phyloP scores from a whole-genome alignment of 2,113 vertebrate genomes.

The Myodes glareolus region DNA sequence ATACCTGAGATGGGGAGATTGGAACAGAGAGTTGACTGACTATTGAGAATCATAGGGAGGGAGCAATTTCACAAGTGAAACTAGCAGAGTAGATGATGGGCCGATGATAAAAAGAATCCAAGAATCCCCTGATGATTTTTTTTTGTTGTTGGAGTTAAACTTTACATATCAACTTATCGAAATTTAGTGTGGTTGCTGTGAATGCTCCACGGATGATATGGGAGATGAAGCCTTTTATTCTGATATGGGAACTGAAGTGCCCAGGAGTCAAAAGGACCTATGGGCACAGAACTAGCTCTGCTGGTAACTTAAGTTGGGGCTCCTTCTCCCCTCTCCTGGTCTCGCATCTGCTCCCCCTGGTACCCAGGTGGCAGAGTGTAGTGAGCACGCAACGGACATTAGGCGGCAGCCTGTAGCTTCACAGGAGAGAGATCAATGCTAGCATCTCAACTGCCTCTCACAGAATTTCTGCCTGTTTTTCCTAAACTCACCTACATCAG shows the following conservation, averaged over 20 bases:
- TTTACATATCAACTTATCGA: neutral
- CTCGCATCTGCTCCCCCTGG: neutral
- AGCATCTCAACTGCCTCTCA: neutral
- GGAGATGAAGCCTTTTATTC: neutral
- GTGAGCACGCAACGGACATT: accelerated
- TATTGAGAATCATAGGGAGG: neutral
- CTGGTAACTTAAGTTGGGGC: neutral
- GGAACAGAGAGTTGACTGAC: neutral
- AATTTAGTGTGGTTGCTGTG: neutral
- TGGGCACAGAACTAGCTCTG: accelerated
- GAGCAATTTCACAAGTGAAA: neutral
- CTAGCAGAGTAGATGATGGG: accelerated
- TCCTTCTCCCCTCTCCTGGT: neutral
- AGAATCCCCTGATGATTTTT: too few relatives aligned
- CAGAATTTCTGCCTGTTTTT: neutral
- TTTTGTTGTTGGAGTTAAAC: neutral
- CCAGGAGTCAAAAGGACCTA: neutral
- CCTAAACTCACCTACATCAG: neutral
- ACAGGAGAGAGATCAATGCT: neutral
- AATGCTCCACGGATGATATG: neutral
- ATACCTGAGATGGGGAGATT: accelerated
- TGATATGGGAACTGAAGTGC: neutral
- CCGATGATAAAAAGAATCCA: neutral
- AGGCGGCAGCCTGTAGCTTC: neutral
- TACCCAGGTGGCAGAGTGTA: accelerated